Base-by-base conservation (phyloP, 2,797 vertebrate genomes). In the Danio aesculapii region DNA sequence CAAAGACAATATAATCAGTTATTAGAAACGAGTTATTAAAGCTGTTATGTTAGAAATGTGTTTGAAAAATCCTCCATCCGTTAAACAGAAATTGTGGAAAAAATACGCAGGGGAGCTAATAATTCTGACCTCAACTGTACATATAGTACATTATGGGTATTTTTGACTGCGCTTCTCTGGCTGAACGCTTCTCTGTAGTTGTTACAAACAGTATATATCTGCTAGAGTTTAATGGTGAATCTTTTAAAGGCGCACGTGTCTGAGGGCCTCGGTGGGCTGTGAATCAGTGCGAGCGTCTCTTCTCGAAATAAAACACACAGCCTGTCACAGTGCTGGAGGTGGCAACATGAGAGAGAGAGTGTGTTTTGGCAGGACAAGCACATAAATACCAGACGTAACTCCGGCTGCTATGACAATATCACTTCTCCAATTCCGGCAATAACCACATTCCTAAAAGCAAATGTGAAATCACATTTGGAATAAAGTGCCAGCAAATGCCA, bases 361-460 rank as follows among this genome's bases (percentile, higher is more conserved):
- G 75, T 69, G 92, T 91, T 93, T 93, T 95, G 94, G 94, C 94
- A 95, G 93, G 91, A 92, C 58, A 90, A 91, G 86, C 90, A 93
- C 92, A 94, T 92, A 95, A 95, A 94, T 93, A 95, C 93, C 94
- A 95, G 94, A 94, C 93, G 93, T 92, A 91, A 91, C 92, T 93
- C 94, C 92, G 93, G 94, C 94, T 95, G 94, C 90, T 94, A 92
- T 92, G 92, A 95, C 93, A 94, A 94, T 94, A 94, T 95, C 93
- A 92, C 93, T 93, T 93, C 92, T 92, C 92, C 88, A 88, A 92
- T 92, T 92, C 79, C 93, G 91, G 93, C 91, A 93, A 93, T 87
- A 92, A 52, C 73, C 88, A 88, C 88, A 89, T 92, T 92, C 90
- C 86, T 89, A 87, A 85, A 81, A 81, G 84, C 86, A 84, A 87